Conservation (phyloP, 2,797 vertebrate genomes). For the Ctenochaetus hawaiiensis region DNA sequence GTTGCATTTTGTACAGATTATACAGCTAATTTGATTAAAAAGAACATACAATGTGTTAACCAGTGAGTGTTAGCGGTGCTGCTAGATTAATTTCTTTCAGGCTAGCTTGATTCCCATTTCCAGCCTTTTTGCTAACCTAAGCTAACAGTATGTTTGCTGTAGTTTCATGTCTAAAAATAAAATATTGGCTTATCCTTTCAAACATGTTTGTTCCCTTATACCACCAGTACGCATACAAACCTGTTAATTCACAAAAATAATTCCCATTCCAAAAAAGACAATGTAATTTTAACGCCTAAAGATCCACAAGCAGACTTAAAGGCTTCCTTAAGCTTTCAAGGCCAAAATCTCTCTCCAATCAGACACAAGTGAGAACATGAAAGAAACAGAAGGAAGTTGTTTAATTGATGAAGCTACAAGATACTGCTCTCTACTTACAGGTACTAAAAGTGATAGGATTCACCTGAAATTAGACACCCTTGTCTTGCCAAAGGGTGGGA, state of each 20-base stretch:
- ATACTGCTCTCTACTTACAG: slow-evolving; percentile 49
- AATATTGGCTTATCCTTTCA: too few relatives aligned
- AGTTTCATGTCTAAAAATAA: neutral
- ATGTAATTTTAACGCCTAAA: neutral
- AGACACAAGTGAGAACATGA: neutral
- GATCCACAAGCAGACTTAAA: neutral
- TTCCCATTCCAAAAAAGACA: neutral
- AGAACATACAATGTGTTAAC: too few relatives aligned
- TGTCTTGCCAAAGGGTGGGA: slow-evolving; percentile 54
- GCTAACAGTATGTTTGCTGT: neutral
- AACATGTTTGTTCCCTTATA: neutral
- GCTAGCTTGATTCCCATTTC: neutral
- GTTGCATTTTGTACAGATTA: neutral
- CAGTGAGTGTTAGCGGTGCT: neutral
- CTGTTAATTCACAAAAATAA: neutral
- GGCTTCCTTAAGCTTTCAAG: neutral
- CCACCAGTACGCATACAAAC: neutral
- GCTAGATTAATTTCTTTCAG: neutral
- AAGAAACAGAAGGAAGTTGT: slow-evolving; percentile 35
- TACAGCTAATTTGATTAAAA: too few relatives aligned
- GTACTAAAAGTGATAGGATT: slow-evolving; percentile 39
- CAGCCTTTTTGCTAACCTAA: neutral
- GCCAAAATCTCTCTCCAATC: neutral
- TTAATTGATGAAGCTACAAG: slow-evolving; percentile 41
- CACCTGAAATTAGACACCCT: slow-evolving; percentile 62